Conservation (phyloP, 2,888 invertebrate genomes). For the Micropterix aruncella region DNA sequence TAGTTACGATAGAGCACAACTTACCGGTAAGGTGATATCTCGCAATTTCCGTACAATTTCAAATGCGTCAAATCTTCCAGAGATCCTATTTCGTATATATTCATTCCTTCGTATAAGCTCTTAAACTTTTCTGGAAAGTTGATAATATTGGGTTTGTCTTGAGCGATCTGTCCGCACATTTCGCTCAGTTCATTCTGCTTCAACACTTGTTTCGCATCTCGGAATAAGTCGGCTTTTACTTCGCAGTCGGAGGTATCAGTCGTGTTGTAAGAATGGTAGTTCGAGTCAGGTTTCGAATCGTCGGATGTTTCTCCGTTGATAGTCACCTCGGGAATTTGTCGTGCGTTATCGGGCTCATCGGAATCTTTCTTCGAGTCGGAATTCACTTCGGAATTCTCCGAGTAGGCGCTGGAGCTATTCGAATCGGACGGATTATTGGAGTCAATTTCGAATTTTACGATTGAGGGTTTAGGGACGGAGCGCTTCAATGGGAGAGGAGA, state of each 20-base stretch:
- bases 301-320: too few species aligned
- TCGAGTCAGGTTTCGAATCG: not conserved
- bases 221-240: not conserved
- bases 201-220: not conserved
- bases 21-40: slow-evolving; percentile 33
- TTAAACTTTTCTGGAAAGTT: not conserved
- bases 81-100: slow-evolving; percentile 37
- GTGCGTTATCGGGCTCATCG: too few species aligned
- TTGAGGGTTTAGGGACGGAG: not conserved
- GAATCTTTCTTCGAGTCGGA: not conserved
- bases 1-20: too few species aligned
- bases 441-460: not conserved
- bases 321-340: too few species aligned
- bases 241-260: not conserved
- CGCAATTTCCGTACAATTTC: slow-evolving; percentile 28
- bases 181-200: not conserved
- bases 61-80: slow-evolving; percentile 34
- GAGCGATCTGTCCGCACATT: slow-evolving; percentile 4
- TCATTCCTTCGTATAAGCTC: slow-evolving; percentile 18
- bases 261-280: not conserved
- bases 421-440: not conserved
- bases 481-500: too few species aligned
- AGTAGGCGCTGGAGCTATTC: not conserved
- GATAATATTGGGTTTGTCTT: not conserved
- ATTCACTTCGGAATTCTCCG: not conserved